Conservation (phyloP, 2,797 vertebrate genomes). For the Erpetoichthys calabaricus region DNA sequence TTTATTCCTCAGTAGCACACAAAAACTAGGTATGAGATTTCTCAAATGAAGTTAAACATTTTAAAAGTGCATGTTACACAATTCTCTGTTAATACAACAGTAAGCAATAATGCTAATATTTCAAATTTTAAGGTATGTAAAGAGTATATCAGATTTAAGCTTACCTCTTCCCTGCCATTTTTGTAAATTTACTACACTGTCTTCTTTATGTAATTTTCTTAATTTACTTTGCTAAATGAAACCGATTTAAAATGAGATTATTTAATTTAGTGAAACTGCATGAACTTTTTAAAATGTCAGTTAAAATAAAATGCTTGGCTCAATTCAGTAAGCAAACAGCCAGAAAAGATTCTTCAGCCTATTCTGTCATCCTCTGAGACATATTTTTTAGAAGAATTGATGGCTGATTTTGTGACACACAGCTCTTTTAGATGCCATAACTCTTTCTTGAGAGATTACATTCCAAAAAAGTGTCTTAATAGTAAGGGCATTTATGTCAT, state of each 20-base stretch:
- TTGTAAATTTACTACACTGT: neutral
- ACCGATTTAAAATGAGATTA: neutral
- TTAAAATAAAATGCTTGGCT: neutral
- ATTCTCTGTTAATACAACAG: too few species aligned
- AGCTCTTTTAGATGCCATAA: slow-evolving; percentile 12
- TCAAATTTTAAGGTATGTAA: too few species aligned
- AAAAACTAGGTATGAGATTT: too few species aligned
- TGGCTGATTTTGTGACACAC: slow-evolving; percentile 22
- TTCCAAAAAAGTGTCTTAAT: slow-evolving; percentile 28
- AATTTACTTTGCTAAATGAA: neutral
- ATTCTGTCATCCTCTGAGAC: neutral
- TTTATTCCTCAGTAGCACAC: too few species aligned
- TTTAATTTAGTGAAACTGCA: neutral
- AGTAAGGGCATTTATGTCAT: slow-evolving; percentile 8
- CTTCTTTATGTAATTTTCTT: neutral
- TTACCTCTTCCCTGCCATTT: neutral
- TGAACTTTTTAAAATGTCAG: slow-evolving; percentile 1
- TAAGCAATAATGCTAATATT: too few species aligned
- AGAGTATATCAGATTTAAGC: too few species aligned
- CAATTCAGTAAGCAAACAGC: slow-evolving; percentile 11
- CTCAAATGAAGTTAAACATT: too few species aligned
- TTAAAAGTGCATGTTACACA: too few species aligned
- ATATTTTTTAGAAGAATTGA: slow-evolving; percentile 30
- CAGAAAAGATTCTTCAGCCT: neutral
- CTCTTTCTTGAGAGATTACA: slow-evolving; percentile 23